phyloP scores from a whole-genome alignment of 2,113 vertebrate genomes.

The Eulacestoma nigropectus region DNA sequence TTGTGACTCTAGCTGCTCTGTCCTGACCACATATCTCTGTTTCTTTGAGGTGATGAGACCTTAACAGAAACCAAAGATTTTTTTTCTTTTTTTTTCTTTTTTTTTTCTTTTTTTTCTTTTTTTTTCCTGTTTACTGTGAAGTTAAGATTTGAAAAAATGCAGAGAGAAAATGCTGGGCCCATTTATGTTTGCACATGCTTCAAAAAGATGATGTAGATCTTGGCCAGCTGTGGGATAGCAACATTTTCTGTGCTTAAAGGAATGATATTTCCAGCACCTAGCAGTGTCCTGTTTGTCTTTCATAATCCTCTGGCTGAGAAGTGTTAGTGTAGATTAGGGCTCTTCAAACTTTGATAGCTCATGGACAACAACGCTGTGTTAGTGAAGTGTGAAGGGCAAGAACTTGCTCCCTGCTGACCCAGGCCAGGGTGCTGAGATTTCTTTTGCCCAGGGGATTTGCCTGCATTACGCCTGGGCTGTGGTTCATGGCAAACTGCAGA shows the following conservation, averaged over 20 bases:
- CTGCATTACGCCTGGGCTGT: background rate
- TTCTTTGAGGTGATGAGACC: background rate
- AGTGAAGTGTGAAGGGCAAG: background rate
- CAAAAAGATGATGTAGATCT: slow-evolving; percentile 29
- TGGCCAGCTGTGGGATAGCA: background rate
- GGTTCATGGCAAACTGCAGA: background rate
- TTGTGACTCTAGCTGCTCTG: background rate
- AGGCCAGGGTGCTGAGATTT: background rate
- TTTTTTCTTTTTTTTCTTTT: background rate
- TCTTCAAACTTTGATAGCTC: background rate
- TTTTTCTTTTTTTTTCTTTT: background rate
- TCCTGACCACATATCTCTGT: background rate
- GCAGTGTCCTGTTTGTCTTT: background rate
- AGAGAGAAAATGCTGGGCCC: background rate
- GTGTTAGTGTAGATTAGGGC: background rate
- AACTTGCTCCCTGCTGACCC: background rate
- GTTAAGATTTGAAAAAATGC: background rate
- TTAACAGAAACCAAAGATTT: background rate
- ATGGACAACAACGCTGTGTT: background rate
- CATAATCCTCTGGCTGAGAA: background rate
- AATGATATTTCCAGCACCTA: background rate
- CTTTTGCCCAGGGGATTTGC: background rate
- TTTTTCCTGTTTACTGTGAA: background rate
- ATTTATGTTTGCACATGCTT: background rate
- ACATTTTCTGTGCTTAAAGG: background rate